Conservation (phyloP, 1,140 invertebrate species). For the Apis dorsata region DNA sequence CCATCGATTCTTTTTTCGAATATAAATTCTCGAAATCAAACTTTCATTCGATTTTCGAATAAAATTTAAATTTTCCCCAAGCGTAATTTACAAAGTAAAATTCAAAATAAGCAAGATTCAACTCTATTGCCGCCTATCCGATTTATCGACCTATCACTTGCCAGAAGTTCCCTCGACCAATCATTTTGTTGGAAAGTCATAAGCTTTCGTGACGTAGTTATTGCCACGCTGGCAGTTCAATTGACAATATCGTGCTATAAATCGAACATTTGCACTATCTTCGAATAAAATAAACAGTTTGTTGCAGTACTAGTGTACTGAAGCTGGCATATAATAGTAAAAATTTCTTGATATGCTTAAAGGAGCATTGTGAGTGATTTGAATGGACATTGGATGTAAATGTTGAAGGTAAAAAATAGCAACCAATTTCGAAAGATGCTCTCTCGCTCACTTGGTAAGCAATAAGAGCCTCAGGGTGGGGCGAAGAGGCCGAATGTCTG, state of each 20-base stretch:
- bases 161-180: neutral
- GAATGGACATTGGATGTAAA: neutral
- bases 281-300: neutral
- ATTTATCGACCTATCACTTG: conserved; percentile 10
- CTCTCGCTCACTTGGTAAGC: neutral
- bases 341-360: neutral
- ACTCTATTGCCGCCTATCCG: neutral
- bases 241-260: conserved; percentile 13
- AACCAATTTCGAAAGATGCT: neutral
- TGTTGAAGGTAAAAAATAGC: neutral
- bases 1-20: neutral
- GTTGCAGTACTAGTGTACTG: rapidly evolving
- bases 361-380: neutral
- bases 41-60: neutral
- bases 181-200: neutral
- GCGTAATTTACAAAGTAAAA: neutral
- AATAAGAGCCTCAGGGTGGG: conserved; percentile 19
- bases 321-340: neutral
- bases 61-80: neutral
- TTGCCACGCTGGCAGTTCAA: conserved; percentile 69
- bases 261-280: neutral
- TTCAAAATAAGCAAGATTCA: neutral
- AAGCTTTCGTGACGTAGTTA: conserved; percentile 55
- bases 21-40: no score
- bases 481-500: conserved; percentile 20